Base-by-base conservation (phyloP, 1,140 invertebrate species). In the Diorhabda elongata region DNA sequence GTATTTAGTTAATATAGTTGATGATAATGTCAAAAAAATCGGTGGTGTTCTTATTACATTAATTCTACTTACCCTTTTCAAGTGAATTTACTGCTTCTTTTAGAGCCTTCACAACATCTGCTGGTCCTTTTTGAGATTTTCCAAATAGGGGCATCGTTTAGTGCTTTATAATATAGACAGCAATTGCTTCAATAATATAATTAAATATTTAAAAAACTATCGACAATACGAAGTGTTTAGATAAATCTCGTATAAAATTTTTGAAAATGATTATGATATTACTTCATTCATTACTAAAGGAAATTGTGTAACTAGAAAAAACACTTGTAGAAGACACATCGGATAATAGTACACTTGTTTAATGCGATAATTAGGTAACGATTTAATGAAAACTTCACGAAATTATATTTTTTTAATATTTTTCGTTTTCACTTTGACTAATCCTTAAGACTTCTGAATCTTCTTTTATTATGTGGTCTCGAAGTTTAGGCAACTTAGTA, bases 111-210 rank as follows among this genome's bases (percentile, higher is more conserved):
- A 98, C 94, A 78, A 98, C 89, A 84, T 98, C 96, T 75, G 92
- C 91, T 74, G 96, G 96, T 83, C 92, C 95, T 85, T 97, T 98
- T 83, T 96, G 94, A 75, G 94, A 96, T 86, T 97, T 98, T 82
- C 95, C 95, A 89, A 98, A 98, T 78, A 98, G 88, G 84, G 95
- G 95, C 94, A 98, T 97, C 69, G 63, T 71, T 71, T 57, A 42
- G 57, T 41, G 52, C 26, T 42, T 42, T 57, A 52, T 52, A 52
- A 52, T n/a, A 3, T 2, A 52, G n/a, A 52, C 3, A 2, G 6
- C 4, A n/a, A 52, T 52, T 2, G 6, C 47, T 52, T 2, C 47
- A 4, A n/a, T n/a, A 52, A 52, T 8, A 3, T 52, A 52, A 52
- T 52, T 4, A 52, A 52, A 3, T 52, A 52, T 52, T 52, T 52